Conservation (phyloP, 2,113 vertebrate genomes). For the Microcebus griseorufus region DNA sequence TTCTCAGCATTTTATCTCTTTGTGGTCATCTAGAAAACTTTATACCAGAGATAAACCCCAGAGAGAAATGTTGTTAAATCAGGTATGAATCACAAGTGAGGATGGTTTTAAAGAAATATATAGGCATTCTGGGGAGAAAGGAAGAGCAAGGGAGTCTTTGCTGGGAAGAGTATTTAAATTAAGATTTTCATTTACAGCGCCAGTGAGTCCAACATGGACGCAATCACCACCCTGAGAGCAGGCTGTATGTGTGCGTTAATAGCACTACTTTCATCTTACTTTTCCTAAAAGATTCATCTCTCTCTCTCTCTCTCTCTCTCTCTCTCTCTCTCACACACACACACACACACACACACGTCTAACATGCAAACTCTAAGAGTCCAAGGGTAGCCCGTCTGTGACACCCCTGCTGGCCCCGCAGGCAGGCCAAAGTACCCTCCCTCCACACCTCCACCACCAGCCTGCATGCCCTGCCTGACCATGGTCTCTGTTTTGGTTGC, state of each 20-base stretch:
- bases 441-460: accelerated
- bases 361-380: background rate
- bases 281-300: background rate
- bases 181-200: background rate
- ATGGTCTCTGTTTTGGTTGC: background rate
- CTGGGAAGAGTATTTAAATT: constrained; percentile 13
- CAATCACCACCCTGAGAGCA: background rate
- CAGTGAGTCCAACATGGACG: constrained; percentile 2
- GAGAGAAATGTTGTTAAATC: background rate
- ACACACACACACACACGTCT: background rate
- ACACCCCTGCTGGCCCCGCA: background rate
- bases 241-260: background rate
- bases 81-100: background rate
- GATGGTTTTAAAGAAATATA: background rate
- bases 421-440: background rate
- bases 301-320: too few species aligned
- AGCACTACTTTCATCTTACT: background rate
- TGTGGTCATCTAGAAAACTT: background rate
- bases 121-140: background rate
- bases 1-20: background rate
- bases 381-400: background rate
- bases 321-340: too few species aligned
- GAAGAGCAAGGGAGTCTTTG: background rate
- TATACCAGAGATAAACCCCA: background rate
- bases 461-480: background rate